These are phyloP conservation scores for Ditula angustiorana DNA, from an alignment of 2,888 invertebrate species.

Conservation along the genomic window DNA sequence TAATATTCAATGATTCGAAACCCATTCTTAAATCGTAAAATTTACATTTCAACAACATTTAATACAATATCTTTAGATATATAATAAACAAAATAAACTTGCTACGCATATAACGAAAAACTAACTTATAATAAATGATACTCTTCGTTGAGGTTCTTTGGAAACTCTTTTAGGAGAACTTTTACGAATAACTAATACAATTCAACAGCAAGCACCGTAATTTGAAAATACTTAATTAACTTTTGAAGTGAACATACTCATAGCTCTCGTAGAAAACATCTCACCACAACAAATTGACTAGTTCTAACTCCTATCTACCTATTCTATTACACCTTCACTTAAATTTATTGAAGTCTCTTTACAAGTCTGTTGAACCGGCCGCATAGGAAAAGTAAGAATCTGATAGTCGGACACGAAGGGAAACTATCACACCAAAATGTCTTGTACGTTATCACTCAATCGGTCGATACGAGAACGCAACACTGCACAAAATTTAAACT, in stretches of 20 bases:
- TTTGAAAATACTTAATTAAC: slow-evolving; percentile 69
- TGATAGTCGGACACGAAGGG: slow-evolving; percentile 50
- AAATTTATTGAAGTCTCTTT: slow-evolving; percentile 79
- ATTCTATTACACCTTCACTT: slow-evolving; percentile 64
- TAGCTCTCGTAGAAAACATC: slow-evolving; percentile 80
- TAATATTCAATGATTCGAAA: slow-evolving; percentile 78
- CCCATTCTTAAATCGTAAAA: slow-evolving; percentile 62
- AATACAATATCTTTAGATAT: slow-evolving; percentile 26
- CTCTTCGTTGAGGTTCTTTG: slow-evolving; percentile 71
- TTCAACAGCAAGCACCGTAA: slow-evolving; percentile 82
- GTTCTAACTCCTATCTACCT: slow-evolving; percentile 79
- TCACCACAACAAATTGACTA: slow-evolving; percentile 84
- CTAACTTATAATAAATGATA: slow-evolving; percentile 58
- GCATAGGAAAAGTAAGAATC: slow-evolving; percentile 65
- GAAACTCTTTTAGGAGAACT: slow-evolving; percentile 60
- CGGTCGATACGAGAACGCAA: slow-evolving; percentile 59
- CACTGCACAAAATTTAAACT: slow-evolving; percentile 53
- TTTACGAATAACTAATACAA: slow-evolving; percentile 69
- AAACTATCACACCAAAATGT: slow-evolving; percentile 55
- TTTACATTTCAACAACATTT: slow-evolving; percentile 38
- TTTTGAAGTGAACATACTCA: slow-evolving; percentile 73
- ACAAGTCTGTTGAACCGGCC: slow-evolving; percentile 78
- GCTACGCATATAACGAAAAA: slow-evolving; percentile 51
- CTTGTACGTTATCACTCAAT: slow-evolving; percentile 57
- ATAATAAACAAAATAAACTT: slow-evolving; percentile 50